These are phyloP conservation scores for Cyclina sinensis DNA, from an alignment of 1,140 invertebrate species.

Conservation along the genomic window DNA sequence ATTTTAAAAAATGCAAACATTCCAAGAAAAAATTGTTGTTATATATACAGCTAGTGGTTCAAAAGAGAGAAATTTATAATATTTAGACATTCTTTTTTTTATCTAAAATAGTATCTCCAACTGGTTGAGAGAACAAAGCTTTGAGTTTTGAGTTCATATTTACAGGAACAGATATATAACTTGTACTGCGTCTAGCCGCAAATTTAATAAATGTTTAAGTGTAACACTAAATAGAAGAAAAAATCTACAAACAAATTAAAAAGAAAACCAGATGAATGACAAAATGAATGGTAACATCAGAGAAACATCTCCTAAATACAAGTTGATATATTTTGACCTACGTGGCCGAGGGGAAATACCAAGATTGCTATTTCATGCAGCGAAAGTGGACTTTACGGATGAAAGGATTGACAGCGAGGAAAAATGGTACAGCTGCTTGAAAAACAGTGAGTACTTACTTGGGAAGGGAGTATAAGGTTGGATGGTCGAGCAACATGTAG, in stretches of 20 bases:
- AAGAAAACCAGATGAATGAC: not conserved
- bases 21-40: not conserved
- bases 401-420: constrained; percentile 57
- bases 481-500: too few relatives aligned
- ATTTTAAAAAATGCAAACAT: not conserved
- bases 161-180: not conserved
- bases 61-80: not conserved
- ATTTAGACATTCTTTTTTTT: constrained; percentile 5
- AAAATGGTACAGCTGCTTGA: constrained; percentile 55
- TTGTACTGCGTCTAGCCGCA: not conserved
- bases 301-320: constrained; percentile 12
- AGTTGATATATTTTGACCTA: constrained; percentile 57
- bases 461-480: too few relatives aligned
- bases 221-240: not conserved
- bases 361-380: constrained; percentile 53
- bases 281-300: constrained; percentile 40
- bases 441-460: constrained; percentile 50
- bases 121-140: not conserved
- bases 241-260: not conserved
- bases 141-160: not conserved
- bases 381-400: constrained; percentile 54
- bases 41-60: not conserved
- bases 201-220: not conserved
- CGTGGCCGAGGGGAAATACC: constrained; percentile 60
- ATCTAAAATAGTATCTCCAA: constrained; percentile 14